These are phyloP conservation scores for Psephotus haematonotus DNA, from an alignment of 2,113 vertebrate species.

Conservation along the genomic window DNA sequence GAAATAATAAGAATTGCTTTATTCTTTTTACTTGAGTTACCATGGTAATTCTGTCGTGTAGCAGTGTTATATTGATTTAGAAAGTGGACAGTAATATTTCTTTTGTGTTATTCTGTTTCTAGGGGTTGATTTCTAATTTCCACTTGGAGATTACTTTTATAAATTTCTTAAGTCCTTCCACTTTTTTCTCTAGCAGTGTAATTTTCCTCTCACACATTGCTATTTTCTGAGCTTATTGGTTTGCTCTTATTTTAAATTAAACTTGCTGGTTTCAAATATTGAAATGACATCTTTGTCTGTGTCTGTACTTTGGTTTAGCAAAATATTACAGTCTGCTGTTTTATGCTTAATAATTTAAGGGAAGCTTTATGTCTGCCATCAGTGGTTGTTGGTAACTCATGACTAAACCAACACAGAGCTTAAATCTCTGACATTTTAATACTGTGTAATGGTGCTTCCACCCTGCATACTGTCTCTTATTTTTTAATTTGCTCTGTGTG, in stretches of 20 bases:
- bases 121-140: constrained; percentile 99
- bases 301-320: constrained; percentile 89
- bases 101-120: constrained; percentile 98
- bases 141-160: constrained; percentile 99
- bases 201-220: constrained; percentile 91
- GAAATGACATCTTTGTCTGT: constrained; percentile 94
- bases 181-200: constrained; percentile 90
- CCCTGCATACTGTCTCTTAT: background rate
- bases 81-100: constrained; percentile 99
- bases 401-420: constrained; percentile 73
- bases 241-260: constrained; percentile 98
- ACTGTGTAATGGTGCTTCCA: constrained; percentile 54
- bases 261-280: constrained; percentile 98
- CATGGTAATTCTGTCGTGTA: constrained; percentile 99
- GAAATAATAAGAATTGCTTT: constrained; percentile 99
- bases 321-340: constrained; percentile 90
- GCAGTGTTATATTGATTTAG: constrained; percentile 99
- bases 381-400: constrained; percentile 82
- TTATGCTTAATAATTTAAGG: constrained; percentile 88
- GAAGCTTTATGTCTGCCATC: constrained; percentile 80
- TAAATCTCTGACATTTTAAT: constrained; percentile 81
- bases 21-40: constrained; percentile 98
- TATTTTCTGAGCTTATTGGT: constrained; percentile 98
- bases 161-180: constrained; percentile 97
- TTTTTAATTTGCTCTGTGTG: constrained; percentile 43